phyloP scores from a whole-genome alignment of 2,888 invertebrate species.

The Ligdia adustata region DNA sequence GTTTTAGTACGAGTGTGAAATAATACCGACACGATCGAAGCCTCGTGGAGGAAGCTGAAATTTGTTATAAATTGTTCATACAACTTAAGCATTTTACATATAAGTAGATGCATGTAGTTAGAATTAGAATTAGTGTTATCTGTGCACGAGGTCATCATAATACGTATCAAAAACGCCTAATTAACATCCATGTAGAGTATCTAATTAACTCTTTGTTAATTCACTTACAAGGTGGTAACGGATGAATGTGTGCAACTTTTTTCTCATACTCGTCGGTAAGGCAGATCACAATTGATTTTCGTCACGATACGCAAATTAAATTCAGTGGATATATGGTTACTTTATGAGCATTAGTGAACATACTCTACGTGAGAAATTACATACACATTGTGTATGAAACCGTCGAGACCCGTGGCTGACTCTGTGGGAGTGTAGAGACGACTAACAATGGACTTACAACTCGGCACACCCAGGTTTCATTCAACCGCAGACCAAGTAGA shows the following conservation, averaged over 20 bases:
- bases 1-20: too few relatives aligned
- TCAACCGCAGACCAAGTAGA: too few relatives aligned
- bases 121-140: too few relatives aligned
- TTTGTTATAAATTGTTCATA: too few relatives aligned
- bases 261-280: conserved; percentile 18
- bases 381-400: conserved; percentile 50
- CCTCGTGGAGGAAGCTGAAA: too few relatives aligned
- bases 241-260: conserved; percentile 14
- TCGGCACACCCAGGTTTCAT: too few relatives aligned
- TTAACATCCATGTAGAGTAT: too few relatives aligned
- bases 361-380: conserved; percentile 60
- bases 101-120: too few relatives aligned
- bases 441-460: conserved; percentile 35
- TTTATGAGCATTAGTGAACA: conserved; percentile 14
- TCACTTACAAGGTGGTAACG: conserved; percentile 1
- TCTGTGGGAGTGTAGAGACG: conserved; percentile 47
- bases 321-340: conserved; percentile 25
- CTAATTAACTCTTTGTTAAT: conserved; percentile 6
- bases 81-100: too few relatives aligned
- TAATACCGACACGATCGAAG: too few relatives aligned
- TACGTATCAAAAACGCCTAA: too few relatives aligned
- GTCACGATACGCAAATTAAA: conserved; percentile 32
- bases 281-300: conserved; percentile 28
- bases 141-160: too few relatives aligned
- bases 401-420: conserved; percentile 20